phyloP scores from a whole-genome alignment of 2,113 vertebrate species.

The Spea multiplicata region DNA sequence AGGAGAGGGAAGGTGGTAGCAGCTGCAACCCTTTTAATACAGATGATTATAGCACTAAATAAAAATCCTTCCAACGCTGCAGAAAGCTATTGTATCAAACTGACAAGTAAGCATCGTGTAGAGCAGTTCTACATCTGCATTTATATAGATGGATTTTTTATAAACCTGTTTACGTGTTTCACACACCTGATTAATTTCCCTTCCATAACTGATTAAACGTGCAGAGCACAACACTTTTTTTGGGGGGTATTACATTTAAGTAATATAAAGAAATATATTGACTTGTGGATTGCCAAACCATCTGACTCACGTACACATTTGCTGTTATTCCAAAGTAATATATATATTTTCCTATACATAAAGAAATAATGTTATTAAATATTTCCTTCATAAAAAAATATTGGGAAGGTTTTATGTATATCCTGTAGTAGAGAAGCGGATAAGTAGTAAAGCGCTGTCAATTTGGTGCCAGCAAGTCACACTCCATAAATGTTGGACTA shows the following conservation, averaged over 20 bases:
- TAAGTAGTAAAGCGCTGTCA: slow-evolving; percentile 25
- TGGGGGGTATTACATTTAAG: background rate
- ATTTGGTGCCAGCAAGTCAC: slow-evolving; percentile 36
- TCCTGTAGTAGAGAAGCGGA: slow-evolving; percentile 24
- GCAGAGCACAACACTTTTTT: background rate
- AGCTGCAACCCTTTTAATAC: too few species aligned
- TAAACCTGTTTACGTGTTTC: background rate
- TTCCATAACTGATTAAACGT: background rate
- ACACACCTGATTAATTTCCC: background rate
- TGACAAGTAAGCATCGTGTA: too few species aligned
- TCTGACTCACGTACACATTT: slow-evolving; percentile 38
- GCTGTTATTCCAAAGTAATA: slow-evolving; percentile 2
- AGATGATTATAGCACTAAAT: too few species aligned
- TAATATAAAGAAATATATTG: background rate
- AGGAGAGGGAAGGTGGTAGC: too few species aligned
- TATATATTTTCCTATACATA: slow-evolving; percentile 6
- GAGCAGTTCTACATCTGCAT: too few species aligned
- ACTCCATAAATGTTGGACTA: slow-evolving; percentile 41
- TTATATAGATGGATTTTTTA: too few species aligned
- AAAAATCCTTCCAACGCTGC: too few species aligned
- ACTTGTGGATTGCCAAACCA: slow-evolving; percentile 4
- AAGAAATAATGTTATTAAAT: slow-evolving; percentile 31
- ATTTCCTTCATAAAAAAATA: slow-evolving; percentile 36
- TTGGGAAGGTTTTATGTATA: slow-evolving; percentile 29
- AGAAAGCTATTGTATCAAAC: too few species aligned